Evolutionary conservation across 2,113 vertebrate genomes (phyloP).

Genomic region (Onychorhynchus coronatus): DNA sequence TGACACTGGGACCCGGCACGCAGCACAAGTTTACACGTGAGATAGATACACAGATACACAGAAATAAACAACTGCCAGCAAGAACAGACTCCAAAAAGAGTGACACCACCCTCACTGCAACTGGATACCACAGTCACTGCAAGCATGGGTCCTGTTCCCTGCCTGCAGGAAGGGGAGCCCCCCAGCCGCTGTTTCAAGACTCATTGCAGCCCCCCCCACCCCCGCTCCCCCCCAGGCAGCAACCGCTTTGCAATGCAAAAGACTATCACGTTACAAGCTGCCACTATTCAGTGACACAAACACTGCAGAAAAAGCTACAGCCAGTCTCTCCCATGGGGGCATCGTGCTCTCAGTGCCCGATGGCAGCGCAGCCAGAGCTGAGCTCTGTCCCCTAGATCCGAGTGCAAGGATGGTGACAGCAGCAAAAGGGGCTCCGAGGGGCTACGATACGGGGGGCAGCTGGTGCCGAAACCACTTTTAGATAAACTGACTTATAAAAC

Average conservation of each 20-base stretch:
- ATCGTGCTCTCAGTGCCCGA: not conserved
- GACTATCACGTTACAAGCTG: not conserved
- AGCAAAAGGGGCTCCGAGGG: not conserved
- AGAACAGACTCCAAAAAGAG: not conserved
- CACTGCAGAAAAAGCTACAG: not conserved
- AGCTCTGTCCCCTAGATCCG: not conserved
- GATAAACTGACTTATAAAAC: not conserved
- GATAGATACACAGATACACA: not conserved
- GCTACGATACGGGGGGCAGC: fast-evolving
- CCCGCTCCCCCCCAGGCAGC: not conserved
- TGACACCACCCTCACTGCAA: not conserved
- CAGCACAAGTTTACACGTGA: fast-evolving
- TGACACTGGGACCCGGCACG: not conserved
- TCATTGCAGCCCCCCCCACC: not conserved
- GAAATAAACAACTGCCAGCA: not conserved
- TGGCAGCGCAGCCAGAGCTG: not conserved
- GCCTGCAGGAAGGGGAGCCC: not conserved
- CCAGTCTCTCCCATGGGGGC: not conserved
- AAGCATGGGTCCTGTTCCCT: not conserved
- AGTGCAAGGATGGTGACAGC: not conserved
- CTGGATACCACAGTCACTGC: not conserved
- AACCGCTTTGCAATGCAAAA: not conserved
- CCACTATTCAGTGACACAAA: not conserved
- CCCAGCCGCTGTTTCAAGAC: not conserved
- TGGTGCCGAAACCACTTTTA: not conserved